Evolutionary conservation across 2,888 invertebrate genomes (phyloP), one percentile per base, ranked within the genome.

Genomic region (Chouioia cunea): DNA sequence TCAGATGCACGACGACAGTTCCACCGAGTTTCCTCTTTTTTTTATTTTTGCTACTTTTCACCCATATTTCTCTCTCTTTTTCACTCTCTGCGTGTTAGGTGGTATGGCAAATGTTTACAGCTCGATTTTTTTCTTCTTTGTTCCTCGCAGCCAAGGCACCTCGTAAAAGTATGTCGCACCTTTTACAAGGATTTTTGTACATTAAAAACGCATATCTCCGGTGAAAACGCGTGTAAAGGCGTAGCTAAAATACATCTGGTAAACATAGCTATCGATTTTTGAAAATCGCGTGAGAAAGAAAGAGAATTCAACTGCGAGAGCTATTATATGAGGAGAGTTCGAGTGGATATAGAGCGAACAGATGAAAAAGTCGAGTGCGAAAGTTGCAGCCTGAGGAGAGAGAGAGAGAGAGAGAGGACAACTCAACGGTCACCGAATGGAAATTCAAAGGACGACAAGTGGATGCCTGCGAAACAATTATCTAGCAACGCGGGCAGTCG

Each of bases 1-100:
- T 64, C 48, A 72, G 72, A 72, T 59, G 60, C 50, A 48, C 48
- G 46, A 16, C 59, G 59, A 47, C 16, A 14, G 48, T 63, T 67
- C 58, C 36, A 50, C 2, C 1, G n/a, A 10, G 14, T 8, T 53
- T 22, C 23, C 2, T 46, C 54, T 15, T 48, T 53, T 20, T 18
- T 50, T 12, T 15, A 27, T 8, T 12, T 50, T 66, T 63, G 69
- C 63, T 58, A 63, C 50, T 63, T 70, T 54, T 44, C 46, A 15
- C 43, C 36, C 43, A 22, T 14, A 23, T 18, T 36, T 56, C 48
- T 15, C 43, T 43, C 54, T 44, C 46, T 23, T 50, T 14, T 36
- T 27, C 36, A 44, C 43, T 63, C 27, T 27, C 46, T 12, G 18
- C 58, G 15, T 36, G 27, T 27, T 48, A 12, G n/a, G 0, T 60